Percentiles rank a stretch among this genome's conserved stretches.
These are phyloP conservation scores for Chaitophorus viminalis DNA, from an alignment of 2,888 invertebrate genomes.

Conservation along the genomic window DNA sequence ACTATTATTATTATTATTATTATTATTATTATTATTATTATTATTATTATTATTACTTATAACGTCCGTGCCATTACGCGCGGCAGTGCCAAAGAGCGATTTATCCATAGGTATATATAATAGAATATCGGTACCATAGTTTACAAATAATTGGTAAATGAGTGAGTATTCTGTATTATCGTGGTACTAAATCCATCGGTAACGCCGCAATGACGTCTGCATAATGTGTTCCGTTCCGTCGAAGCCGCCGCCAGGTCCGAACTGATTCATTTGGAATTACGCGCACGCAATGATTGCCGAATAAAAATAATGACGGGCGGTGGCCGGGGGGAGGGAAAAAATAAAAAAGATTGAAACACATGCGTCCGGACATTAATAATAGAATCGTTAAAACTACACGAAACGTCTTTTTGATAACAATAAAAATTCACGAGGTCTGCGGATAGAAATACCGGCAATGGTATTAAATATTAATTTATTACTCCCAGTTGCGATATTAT, in stretches of 20 bases:
- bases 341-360: slow-evolving; percentile 17
- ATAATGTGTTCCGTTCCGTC: too few relatives aligned
- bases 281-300: slow-evolving; percentile 51
- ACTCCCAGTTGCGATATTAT: slow-evolving; percentile 34
- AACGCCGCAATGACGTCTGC: too few relatives aligned
- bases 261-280: slow-evolving; percentile 50
- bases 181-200: too few relatives aligned
- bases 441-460: slow-evolving; percentile 30
- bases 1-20: neutral
- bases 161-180: too few relatives aligned
- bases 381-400: slow-evolving; percentile 54
- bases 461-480: slow-evolving; percentile 55
- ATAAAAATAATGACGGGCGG: slow-evolving; percentile 31
- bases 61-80: neutral
- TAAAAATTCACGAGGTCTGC: slow-evolving; percentile 54
- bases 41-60: neutral
- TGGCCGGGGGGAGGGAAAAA: neutral
- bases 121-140: too few relatives aligned
- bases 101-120: neutral
- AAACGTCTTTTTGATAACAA: slow-evolving; percentile 54
- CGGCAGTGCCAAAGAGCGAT: neutral
- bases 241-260: neutral
- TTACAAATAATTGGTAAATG: too few relatives aligned
- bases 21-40: neutral
- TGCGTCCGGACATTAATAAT: slow-evolving; percentile 53